phyloP scores from a whole-genome alignment of 2,113 vertebrate genomes.

The Dolichotis patagonum region DNA sequence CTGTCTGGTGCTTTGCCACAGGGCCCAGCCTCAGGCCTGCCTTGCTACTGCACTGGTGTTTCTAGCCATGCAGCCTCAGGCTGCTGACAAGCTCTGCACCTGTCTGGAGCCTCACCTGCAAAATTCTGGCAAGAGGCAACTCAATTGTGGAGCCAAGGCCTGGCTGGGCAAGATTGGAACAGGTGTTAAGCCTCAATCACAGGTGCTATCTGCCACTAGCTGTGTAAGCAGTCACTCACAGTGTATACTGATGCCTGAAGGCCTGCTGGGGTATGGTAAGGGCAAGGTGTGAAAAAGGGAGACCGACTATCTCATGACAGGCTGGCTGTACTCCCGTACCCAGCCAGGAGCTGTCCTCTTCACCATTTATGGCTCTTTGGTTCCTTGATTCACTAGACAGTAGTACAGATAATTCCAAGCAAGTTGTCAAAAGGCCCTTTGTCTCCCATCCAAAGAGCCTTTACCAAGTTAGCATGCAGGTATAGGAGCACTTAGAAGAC shows the following conservation, averaged over 20 bases:
- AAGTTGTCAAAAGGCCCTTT: neutral
- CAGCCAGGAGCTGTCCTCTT: neutral
- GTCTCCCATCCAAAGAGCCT: neutral
- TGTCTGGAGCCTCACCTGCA: constrained; percentile 48
- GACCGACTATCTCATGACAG: neutral
- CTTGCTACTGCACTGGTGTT: neutral
- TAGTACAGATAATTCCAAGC: neutral
- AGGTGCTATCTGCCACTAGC: neutral
- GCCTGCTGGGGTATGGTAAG: neutral
- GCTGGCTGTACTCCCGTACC: neutral
- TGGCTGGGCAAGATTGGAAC: constrained; percentile 16
- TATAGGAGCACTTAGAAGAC: neutral
- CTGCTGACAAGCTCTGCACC: neutral
- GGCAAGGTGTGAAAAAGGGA: neutral
- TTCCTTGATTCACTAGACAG: neutral
- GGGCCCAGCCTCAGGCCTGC: neutral
- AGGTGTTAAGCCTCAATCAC: neutral
- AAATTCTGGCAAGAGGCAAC: constrained; percentile 55
- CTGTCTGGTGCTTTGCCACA: neutral
- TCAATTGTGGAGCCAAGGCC: constrained; percentile 29
- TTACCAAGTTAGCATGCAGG: neutral
- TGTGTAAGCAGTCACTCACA: neutral
- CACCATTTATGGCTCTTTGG: neutral
- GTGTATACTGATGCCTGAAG: neutral
- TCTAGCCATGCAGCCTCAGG: neutral